Conservation (phyloP, 2,113 vertebrate genomes). For the Mesitornis unicolor region DNA sequence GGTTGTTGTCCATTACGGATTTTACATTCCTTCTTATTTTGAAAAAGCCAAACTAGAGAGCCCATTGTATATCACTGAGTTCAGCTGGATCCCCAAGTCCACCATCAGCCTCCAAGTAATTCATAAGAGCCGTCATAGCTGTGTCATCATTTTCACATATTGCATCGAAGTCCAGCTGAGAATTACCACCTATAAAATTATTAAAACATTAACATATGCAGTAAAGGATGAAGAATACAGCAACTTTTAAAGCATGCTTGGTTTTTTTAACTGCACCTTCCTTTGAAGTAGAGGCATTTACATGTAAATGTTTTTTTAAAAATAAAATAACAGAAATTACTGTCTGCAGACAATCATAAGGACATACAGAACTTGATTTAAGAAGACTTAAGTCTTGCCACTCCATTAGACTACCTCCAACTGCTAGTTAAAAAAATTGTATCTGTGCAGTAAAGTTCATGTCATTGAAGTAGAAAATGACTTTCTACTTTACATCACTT, state of each 20-base stretch:
- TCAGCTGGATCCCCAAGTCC: slow-evolving; percentile 83
- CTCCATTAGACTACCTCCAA: neutral
- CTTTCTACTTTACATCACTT: neutral
- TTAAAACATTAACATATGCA: neutral
- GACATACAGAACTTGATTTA: neutral
- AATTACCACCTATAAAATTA: slow-evolving; percentile 72
- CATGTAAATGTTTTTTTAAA: neutral
- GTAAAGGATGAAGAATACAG: neutral
- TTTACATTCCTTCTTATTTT: neutral
- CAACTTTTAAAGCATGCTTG: neutral
- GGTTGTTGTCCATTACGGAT: slow-evolving; percentile 19
- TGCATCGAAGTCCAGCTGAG: slow-evolving; percentile 86
- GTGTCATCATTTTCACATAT: slow-evolving; percentile 85
- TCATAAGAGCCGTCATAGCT: slow-evolving; percentile 90
- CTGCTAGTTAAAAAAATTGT: neutral
- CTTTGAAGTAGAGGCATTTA: neutral
- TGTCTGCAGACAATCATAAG: neutral
- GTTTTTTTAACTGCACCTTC: neutral
- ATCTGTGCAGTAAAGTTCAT: neutral
- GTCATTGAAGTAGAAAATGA: neutral
- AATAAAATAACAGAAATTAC: neutral
- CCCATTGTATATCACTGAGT: slow-evolving; percentile 88
- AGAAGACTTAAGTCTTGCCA: neutral
- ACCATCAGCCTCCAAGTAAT: slow-evolving; percentile 88
- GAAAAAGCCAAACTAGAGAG: slow-evolving; percentile 73